These are phyloP conservation scores for Apomyelois bistriatella DNA, from an alignment of 2,888 invertebrate species.

Conservation along the genomic window DNA sequence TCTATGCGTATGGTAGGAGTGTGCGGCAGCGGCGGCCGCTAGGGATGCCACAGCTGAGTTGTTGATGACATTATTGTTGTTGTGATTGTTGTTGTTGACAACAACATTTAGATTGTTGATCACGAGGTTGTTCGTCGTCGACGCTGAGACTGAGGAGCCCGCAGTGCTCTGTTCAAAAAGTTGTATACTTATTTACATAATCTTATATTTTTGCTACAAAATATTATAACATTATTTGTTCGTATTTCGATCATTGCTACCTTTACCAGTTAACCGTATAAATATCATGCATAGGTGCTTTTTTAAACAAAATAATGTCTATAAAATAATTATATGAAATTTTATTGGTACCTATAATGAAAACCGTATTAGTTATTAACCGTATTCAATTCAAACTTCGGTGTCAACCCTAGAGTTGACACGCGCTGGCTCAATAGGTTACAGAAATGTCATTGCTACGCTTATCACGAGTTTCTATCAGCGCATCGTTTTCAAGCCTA, in stretches of 20 bases:
- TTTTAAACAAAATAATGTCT: too few species aligned
- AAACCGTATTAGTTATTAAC: too few species aligned
- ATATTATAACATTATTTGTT: neutral
- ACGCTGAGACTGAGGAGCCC: conserved; percentile 70
- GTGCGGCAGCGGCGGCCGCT: conserved; percentile 73
- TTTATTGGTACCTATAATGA: too few species aligned
- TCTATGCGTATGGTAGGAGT: conserved; percentile 71
- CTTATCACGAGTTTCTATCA: too few species aligned
- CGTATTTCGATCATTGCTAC: neutral
- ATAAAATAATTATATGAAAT: too few species aligned
- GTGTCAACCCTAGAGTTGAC: too few species aligned
- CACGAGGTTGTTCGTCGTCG: conserved; percentile 75
- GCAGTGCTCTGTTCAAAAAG: conserved; percentile 60
- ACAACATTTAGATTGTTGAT: conserved; percentile 76
- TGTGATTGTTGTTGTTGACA: conserved; percentile 77
- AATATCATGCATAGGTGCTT: neutral
- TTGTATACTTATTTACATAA: conserved; percentile 26
- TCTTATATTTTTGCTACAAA: conserved; percentile 2
- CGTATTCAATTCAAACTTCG: too few species aligned
- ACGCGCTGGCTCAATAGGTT: too few species aligned
- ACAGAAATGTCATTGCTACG: too few species aligned
- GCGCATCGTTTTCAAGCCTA: too few species aligned
- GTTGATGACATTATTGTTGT: conserved; percentile 76
- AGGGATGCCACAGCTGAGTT: conserved; percentile 74
- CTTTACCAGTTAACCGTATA: neutral